Evolutionary conservation across 2,888 invertebrate genomes (phyloP).

Genomic region (Cotesia congregata): DNA sequence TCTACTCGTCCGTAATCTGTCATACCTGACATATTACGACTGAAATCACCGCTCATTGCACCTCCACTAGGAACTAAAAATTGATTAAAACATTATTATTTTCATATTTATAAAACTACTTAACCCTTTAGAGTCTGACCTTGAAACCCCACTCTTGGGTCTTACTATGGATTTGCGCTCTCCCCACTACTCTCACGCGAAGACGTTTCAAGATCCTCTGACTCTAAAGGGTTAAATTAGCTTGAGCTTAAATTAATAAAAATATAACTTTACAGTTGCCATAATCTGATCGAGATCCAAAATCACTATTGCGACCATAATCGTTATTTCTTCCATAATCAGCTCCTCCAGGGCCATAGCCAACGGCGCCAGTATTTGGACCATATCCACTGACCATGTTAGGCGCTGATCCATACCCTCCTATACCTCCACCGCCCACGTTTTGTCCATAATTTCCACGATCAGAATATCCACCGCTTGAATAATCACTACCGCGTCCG

Average conservation of each 20-base stretch:
- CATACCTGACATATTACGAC: slow-evolving; percentile 64
- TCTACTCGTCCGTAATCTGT: slow-evolving; percentile 68
- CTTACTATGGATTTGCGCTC: no score
- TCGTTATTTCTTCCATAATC: slow-evolving; percentile 64
- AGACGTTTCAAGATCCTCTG: no score
- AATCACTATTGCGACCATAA: slow-evolving; percentile 64
- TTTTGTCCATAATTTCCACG: slow-evolving; percentile 66
- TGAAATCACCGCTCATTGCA: slow-evolving; percentile 66
- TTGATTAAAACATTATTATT: neutral
- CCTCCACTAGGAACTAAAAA: slow-evolving; percentile 55
- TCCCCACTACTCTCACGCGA: no score
- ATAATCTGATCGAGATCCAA: slow-evolving; percentile 65
- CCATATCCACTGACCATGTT: slow-evolving; percentile 47
- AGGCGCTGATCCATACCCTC: slow-evolving; percentile 63
- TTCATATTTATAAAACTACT: neutral
- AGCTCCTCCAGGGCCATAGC: slow-evolving; percentile 65
- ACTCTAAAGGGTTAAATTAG: no score
- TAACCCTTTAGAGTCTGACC: no score
- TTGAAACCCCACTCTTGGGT: no score
- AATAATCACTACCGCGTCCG: slow-evolving; percentile 63
- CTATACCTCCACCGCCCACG: slow-evolving; percentile 65
- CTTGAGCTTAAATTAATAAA: slow-evolving; percentile 8
- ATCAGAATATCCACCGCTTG: slow-evolving; percentile 65
- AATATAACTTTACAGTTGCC: slow-evolving; percentile 53
- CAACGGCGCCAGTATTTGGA: slow-evolving; percentile 59